Percentiles rank a stretch among this genome's conserved stretches.
phyloP scores from a whole-genome alignment of 2,888 invertebrate species.

The Timandra comae region DNA sequence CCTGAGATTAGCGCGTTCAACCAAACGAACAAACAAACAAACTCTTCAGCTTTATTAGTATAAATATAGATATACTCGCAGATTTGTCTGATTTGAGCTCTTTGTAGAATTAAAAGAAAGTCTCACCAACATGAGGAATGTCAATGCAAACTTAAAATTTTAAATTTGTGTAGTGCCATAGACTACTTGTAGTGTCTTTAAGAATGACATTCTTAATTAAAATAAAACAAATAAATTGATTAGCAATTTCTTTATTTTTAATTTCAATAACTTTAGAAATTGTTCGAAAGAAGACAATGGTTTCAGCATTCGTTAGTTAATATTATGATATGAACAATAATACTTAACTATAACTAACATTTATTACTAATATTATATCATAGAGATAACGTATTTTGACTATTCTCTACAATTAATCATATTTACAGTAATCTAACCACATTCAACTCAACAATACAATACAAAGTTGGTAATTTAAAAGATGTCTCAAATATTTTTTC shows the following conservation, averaged over 20 bases:
- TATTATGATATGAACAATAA: slow-evolving; percentile 84
- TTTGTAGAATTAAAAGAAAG: too few relatives aligned
- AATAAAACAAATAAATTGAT: slow-evolving; percentile 55
- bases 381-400: slow-evolving; percentile 66
- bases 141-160: too few relatives aligned
- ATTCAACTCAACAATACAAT: slow-evolving; percentile 52
- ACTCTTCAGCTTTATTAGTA: too few relatives aligned
- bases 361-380: slow-evolving; percentile 51
- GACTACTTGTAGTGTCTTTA: too few relatives aligned
- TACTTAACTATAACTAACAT: slow-evolving; percentile 69
- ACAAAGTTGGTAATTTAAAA: slow-evolving; percentile 21
- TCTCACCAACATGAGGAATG: too few relatives aligned
- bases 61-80: too few relatives aligned
- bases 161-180: too few relatives aligned
- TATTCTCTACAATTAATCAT: slow-evolving; percentile 54
- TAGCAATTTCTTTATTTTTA: slow-evolving; percentile 77
- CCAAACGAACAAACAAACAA: too few relatives aligned
- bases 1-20: too few relatives aligned
- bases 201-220: too few relatives aligned
- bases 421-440: slow-evolving; percentile 57
- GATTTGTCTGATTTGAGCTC: too few relatives aligned
- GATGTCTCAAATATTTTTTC: slow-evolving; percentile 42
- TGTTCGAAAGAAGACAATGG: slow-evolving; percentile 84
- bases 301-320: slow-evolving; percentile 75
- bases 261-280: slow-evolving; percentile 85